Evolutionary conservation across 2,113 vertebrate genomes (phyloP).

Genomic region (Cathartes aura): DNA sequence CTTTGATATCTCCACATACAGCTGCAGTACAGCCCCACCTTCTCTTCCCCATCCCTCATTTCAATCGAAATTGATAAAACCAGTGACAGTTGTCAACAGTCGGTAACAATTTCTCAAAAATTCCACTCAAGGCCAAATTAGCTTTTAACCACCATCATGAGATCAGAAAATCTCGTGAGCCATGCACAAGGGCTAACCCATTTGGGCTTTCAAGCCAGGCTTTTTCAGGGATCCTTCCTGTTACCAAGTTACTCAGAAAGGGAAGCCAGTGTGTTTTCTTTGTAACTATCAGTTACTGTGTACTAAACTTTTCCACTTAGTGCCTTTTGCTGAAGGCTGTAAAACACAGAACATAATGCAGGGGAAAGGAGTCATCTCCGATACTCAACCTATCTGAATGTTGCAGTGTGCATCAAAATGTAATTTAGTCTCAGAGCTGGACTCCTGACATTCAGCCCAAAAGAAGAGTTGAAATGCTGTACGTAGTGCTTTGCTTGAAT

Average conservation of each 20-base stretch:
- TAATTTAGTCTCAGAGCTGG: neutral
- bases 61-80: neutral
- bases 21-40: neutral
- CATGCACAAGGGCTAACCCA: neutral
- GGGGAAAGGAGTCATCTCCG: neutral
- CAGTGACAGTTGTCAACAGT: neutral
- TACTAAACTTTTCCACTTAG: neutral
- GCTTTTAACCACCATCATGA: neutral
- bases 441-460: neutral
- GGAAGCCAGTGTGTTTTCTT: neutral
- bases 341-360: neutral
- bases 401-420: neutral
- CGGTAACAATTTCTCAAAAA: neutral
- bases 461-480: neutral
- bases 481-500: neutral
- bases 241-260: neutral
- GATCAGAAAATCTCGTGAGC: neutral
- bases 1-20: too few relatives aligned
- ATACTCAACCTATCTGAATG: neutral
- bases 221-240: neutral
- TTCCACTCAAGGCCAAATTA: neutral
- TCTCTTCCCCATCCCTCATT: neutral
- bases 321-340: neutral
- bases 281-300: neutral
- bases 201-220: neutral